These are phyloP conservation scores for Eutolmus rufibarbis DNA, from an alignment of 2,888 invertebrate genomes.

Conservation along the genomic window DNA sequence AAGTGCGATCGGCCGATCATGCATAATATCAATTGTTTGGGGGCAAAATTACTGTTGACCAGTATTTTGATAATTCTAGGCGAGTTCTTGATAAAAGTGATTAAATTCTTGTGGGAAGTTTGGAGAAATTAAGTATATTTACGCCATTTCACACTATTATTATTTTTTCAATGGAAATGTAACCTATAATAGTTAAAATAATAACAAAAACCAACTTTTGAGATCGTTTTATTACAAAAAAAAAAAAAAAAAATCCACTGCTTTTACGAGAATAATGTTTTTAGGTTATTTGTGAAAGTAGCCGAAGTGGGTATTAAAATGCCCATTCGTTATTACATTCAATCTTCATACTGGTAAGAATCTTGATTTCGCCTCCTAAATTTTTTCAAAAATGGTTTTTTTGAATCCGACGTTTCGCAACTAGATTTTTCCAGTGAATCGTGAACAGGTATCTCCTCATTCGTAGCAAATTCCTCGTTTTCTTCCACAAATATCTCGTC, in stretches of 20 bases:
- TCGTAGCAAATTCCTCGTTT: not conserved
- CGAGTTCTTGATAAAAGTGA: no score
- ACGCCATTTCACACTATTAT: no score
- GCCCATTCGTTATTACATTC: not conserved
- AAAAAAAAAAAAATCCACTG: no score
- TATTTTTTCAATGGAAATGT: not conserved
- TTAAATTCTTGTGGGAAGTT: no score
- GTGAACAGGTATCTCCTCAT: not conserved
- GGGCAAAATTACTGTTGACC: no score
- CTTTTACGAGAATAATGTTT: not conserved
- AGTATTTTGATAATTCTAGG: no score
- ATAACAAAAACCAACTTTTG: not conserved
- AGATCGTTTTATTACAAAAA: not conserved
- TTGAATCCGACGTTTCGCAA: not conserved
- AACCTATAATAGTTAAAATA: not conserved
- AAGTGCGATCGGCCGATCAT: no score
- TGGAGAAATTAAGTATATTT: no score
- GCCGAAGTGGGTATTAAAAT: not conserved
- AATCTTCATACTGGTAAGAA: constrained; percentile 55
- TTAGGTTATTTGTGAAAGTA: not conserved
- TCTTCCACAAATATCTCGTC: constrained; percentile 17
- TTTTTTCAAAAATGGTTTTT: constrained; percentile 55
- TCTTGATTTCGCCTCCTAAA: constrained; percentile 60
- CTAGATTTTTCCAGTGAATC: not conserved
- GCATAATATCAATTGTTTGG: no score